These are phyloP conservation scores for Oscheius sp. DNA, from an alignment of 2,888 invertebrate genomes.

Conservation along the genomic window DNA sequence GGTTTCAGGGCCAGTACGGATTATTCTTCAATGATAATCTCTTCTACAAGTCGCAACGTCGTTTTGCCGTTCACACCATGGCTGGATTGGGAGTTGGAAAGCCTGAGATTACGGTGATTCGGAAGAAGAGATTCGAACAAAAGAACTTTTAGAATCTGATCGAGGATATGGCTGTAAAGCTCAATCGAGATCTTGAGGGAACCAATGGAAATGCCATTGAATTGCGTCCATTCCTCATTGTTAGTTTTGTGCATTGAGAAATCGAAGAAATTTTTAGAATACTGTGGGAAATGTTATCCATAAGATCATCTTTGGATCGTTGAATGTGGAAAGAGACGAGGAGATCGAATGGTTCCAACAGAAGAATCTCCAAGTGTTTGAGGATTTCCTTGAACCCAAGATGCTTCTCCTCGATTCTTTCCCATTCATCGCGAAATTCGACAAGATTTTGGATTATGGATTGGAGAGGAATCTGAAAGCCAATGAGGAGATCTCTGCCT, in stretches of 20 bases:
- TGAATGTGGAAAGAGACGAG: slow-evolving; percentile 41
- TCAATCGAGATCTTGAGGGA: slow-evolving; percentile 34
- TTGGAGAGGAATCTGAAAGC: slow-evolving; percentile 39
- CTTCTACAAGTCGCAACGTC: slow-evolving; percentile 48
- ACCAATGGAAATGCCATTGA: slow-evolving; percentile 35
- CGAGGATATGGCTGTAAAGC: slow-evolving; percentile 35
- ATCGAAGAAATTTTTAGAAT: background rate
- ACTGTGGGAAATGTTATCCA: slow-evolving; percentile 52
- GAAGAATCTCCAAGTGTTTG: slow-evolving; percentile 33
- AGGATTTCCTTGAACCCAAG: slow-evolving; percentile 46
- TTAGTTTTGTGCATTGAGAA: background rate
- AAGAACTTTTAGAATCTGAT: slow-evolving; percentile 32
- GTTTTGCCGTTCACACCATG: slow-evolving; percentile 47
- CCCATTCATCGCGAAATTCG: slow-evolving; percentile 45
- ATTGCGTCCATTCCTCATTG: slow-evolving; percentile 39
- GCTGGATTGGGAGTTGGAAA: slow-evolving; percentile 46
- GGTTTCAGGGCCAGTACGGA: slow-evolving; percentile 42
- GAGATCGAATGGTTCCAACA: slow-evolving; percentile 46
- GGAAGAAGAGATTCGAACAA: background rate
- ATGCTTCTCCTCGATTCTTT: slow-evolving; percentile 46
- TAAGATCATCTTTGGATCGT: slow-evolving; percentile 47
- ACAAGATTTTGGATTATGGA: slow-evolving; percentile 38
- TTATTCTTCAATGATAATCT: slow-evolving; percentile 50
- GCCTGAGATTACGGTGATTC: slow-evolving; percentile 3
- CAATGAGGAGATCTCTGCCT: slow-evolving; percentile 43